Evolutionary conservation across 2,797 vertebrate species (phyloP).

Genomic region (Anguilla anguilla): DNA sequence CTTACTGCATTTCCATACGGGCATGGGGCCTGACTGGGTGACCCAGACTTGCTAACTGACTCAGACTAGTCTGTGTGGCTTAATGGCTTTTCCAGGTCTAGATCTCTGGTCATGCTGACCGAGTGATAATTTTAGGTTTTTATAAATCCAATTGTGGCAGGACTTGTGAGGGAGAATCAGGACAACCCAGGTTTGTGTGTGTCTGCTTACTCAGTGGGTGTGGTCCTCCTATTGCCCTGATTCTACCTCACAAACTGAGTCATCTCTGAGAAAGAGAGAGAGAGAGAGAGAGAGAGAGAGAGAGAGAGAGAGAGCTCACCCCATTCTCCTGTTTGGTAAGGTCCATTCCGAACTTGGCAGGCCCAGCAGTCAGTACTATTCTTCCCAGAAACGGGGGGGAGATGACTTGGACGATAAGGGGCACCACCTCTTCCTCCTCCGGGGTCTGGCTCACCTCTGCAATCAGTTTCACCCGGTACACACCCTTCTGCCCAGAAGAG

Average conservation of each 20-base stretch:
- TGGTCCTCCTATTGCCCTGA: too few species aligned
- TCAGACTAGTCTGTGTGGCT: too few species aligned
- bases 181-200: too few species aligned
- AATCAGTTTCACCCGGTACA: conserved; percentile 73
- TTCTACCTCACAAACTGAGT: too few species aligned
- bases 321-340: conserved; percentile 79
- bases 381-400: conserved; percentile 78
- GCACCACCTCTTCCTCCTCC: conserved; percentile 71
- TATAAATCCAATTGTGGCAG: too few species aligned
- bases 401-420: conserved; percentile 77
- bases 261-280: too few species aligned
- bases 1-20: background rate
- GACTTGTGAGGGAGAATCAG: too few species aligned
- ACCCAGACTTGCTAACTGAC: background rate
- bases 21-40: background rate
- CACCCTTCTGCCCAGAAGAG: conserved; percentile 64
- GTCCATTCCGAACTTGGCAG: conserved; percentile 82
- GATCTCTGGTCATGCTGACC: too few species aligned
- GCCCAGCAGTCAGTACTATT: conserved; percentile 75
- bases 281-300: too few species aligned
- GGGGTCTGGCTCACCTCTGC: conserved; percentile 70
- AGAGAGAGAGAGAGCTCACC: conserved; percentile 52
- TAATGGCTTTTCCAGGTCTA: too few species aligned
- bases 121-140: too few species aligned
- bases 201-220: too few species aligned